Base-by-base conservation (phyloP, 2,113 vertebrate genomes). In the Pygoscelis antarcticus region DNA sequence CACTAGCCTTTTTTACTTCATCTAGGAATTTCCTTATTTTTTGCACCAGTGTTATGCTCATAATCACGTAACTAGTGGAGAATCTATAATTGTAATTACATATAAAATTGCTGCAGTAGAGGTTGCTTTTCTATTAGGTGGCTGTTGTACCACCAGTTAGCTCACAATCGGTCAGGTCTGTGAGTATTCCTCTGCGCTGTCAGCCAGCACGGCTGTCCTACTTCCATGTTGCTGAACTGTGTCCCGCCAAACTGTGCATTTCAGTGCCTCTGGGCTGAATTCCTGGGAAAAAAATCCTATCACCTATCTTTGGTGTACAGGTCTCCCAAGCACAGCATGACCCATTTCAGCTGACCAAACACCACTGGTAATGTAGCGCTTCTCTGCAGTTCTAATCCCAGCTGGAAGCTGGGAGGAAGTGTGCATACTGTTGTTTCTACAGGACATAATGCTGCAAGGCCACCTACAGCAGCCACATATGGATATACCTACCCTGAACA, bases 311-410 rank as follows among this genome's bases (percentile, higher is more conserved):
- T 25, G 32, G 9, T 46, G 14, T 34, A 42, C 13, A n/a, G 23
- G 8, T 60, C 26, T 83, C 27, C 40, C 18, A 74, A 70, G 29
- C 19, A 52, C 23, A 26, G 9, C 15, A 38, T 36, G n/a, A 71
- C 36, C 51, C 17, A 5, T 36, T 58, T 34, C 34, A 30, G 36
- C 21, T 78, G 27, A 58, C 10, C 21, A 78, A n/a, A 49, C 3
- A 29, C 30, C 5, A 49, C 25, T 0, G 1, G 15, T 54, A 18
- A 22, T 0, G 1, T 16, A 68, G 13, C 0, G 0, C 4, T 80
- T 71, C 57, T 70, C 36, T 36, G n/a, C 27, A 18, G 19, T 40
- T 71, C 27, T 34, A 27, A 22, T 38, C 21, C 21, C 15, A 32
- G 9, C 3, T 42, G 16, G 47, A 44, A 54, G 9, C 22, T 38